Conservation (phyloP, 2,888 invertebrate species). For the Mythimna vitellina region DNA sequence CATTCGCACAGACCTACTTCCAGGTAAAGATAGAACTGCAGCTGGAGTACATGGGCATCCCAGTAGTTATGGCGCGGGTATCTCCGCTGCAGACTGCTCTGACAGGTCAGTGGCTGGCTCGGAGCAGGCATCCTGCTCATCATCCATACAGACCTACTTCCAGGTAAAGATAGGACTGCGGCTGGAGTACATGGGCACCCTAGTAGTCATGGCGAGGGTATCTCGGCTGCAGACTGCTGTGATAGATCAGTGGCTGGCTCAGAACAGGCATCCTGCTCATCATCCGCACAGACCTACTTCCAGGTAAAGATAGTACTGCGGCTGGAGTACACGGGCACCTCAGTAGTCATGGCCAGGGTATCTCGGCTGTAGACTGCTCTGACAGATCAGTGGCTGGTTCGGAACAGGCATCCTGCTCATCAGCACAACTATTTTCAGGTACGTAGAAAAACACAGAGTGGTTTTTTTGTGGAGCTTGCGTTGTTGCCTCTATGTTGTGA, state of each 20-base stretch:
- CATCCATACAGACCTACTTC: slow-evolving; percentile 65
- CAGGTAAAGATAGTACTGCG: slow-evolving; percentile 44
- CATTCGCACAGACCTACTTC: slow-evolving; percentile 65
- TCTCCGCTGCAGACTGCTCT: slow-evolving; percentile 94
- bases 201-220: neutral
- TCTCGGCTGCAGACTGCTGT: slow-evolving; percentile 94
- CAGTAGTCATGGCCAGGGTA: neutral
- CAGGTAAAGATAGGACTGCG: slow-evolving; percentile 44
- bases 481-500: neutral
- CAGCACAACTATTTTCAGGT: slow-evolving; percentile 46
- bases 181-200: no score
- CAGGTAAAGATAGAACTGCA: slow-evolving; percentile 43
- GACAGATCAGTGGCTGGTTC: slow-evolving; percentile 94
- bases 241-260: slow-evolving; percentile 94
- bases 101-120: slow-evolving; percentile 94
- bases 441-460: neutral
- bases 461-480: neutral
- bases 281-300: slow-evolving; percentile 65
- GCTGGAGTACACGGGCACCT: no score
- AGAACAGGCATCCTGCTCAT: slow-evolving; percentile 47
- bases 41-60: no score
- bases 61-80: neutral
- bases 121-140: slow-evolving; percentile 46
- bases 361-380: slow-evolving; percentile 94
- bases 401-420: slow-evolving; percentile 47